Evolutionary conservation across 2,797 vertebrate genomes (phyloP).

Genomic region (Halcyon chelicuti): DNA sequence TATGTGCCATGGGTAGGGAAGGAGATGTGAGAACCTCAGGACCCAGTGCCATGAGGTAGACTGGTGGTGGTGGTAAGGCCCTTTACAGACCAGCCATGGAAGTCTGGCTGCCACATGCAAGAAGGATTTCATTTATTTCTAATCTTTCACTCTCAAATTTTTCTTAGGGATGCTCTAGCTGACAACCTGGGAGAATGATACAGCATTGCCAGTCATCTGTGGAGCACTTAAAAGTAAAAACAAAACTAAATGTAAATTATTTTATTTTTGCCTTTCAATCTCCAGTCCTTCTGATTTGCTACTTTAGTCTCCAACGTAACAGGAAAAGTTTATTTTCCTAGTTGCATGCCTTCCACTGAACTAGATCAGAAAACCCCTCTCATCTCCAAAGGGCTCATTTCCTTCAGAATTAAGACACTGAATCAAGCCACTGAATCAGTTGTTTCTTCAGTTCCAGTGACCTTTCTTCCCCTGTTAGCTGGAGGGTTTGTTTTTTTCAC

Average conservation of each 20-base stretch:
- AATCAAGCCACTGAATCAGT: slow-evolving; percentile 48
- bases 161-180: not conserved
- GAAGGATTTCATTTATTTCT: not conserved
- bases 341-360: slow-evolving; percentile 32
- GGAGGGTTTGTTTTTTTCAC: slow-evolving; percentile 25
- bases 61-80: not conserved
- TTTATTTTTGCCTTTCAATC: not conserved
- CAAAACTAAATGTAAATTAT: not conserved
- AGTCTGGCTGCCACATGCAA: not conserved
- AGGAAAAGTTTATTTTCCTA: slow-evolving; percentile 46
- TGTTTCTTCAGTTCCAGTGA: slow-evolving; percentile 54
- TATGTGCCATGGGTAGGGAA: fast-evolving
- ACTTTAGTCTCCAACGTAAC: not conserved
- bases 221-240: not conserved
- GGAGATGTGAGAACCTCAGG: not conserved
- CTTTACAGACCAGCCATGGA: not conserved
- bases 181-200: not conserved
- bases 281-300: not conserved
- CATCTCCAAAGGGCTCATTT: slow-evolving; percentile 59
- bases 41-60: not conserved
- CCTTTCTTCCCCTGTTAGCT: slow-evolving; percentile 41
- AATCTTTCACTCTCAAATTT: not conserved
- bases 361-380: slow-evolving; percentile 49
- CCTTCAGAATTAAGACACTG: slow-evolving; percentile 53
- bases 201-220: not conserved